Evolutionary conservation across 2,113 vertebrate genomes (phyloP), one percentile per base, ranked within the genome.

Genomic region (Prolemur simus): DNA sequence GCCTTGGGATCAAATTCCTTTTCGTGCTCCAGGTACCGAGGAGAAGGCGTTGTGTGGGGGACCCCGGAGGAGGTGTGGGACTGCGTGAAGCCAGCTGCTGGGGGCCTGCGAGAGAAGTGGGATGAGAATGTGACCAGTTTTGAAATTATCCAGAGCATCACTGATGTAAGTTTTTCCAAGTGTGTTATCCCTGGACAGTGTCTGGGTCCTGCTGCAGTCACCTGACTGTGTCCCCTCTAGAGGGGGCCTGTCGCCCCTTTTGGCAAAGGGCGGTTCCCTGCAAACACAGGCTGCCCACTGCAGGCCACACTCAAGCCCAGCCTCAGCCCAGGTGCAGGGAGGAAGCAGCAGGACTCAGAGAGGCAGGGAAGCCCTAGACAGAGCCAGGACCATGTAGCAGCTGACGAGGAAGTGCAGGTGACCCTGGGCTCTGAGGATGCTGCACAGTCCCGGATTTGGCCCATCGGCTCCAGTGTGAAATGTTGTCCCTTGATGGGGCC

Each of bases 81-180:
- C 60, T 99, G 99, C 66, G 96, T 99, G 18, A 99, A 99, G 87
- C 99, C 99, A 0, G 98, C 98, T 4, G 98, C 99, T 23, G 99
- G 98, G 1, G 99, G 99, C 25, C 98, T 98, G 6, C 96, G 99
- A 64, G 99, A 99, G 49, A 99, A 99, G 90, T 99, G 99, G 99
- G 99, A 99, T 97, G 98, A 99, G 85, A 99, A 99, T 1, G 99
- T 99, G 71, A 99, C 99, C 66, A 98, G 97, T 77, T 99, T 99
- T 49, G 98, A 99, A 97, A 97, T 99, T 4, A 34, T 99, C 76
- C 99, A 99, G 92, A 96, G 97, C 84, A 74, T 99, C 90, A 98
- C 96, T 2, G 98, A 99, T 77, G 99, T 99, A 96, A 98, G 99
- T 98, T n/a, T 52, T n/a, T 47, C 56, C 3, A 0, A 7, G 2